These are phyloP conservation scores for Corynorhinus townsendii DNA, from an alignment of 2,113 vertebrate genomes.

Conservation along the genomic window DNA sequence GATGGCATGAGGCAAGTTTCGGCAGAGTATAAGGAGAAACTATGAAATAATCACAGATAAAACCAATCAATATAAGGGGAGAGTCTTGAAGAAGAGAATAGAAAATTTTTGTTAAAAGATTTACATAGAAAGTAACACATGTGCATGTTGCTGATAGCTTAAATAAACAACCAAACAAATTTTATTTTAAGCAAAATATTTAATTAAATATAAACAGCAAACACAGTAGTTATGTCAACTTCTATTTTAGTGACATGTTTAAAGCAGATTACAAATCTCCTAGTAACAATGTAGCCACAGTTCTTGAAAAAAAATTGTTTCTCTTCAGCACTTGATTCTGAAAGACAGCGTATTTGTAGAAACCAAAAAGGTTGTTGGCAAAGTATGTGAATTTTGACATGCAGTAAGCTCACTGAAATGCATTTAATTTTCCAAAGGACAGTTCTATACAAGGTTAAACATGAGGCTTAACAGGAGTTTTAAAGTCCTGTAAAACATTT, in stretches of 20 bases:
- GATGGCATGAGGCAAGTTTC: neutral
- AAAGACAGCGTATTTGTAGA: slow-evolving; percentile 42
- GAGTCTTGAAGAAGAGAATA: neutral
- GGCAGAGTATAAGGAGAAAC: neutral
- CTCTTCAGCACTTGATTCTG: slow-evolving; percentile 16
- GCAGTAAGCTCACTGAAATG: slow-evolving; percentile 19
- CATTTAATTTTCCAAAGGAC: slow-evolving; percentile 56
- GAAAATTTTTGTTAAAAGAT: slow-evolving; percentile 21
- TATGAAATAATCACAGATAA: neutral
- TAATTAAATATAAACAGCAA: slow-evolving; percentile 47
- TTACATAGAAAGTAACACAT: slow-evolving; percentile 1
- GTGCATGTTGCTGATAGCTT: neutral
- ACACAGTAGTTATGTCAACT: slow-evolving; percentile 37
- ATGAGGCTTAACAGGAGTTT: slow-evolving; percentile 20
- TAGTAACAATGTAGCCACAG: slow-evolving; percentile 24
- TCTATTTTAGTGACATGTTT: slow-evolving; percentile 47
- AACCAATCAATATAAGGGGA: neutral
- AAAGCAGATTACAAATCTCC: slow-evolving; percentile 46
- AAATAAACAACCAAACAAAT: neutral
- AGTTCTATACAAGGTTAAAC: neutral
- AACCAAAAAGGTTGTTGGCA: neutral
- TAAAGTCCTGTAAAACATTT: slow-evolving; percentile 59
- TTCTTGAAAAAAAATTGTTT: neutral
- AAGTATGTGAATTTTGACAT: slow-evolving; percentile 41
- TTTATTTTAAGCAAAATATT: slow-evolving; percentile 51